phyloP scores from a whole-genome alignment of 2,888 invertebrate species.

The Cephus nigrinus region DNA sequence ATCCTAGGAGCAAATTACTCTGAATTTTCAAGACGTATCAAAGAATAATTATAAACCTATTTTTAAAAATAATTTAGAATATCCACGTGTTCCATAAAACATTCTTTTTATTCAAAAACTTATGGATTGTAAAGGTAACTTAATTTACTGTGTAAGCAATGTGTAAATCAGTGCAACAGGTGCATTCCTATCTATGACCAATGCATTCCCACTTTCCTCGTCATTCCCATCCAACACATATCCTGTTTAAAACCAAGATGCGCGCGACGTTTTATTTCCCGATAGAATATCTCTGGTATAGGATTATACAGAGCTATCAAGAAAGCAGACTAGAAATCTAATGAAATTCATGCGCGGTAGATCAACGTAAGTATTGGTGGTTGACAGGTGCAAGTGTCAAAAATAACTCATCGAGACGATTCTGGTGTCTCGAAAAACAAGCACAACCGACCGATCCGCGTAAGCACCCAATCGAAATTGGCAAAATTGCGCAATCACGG shows the following conservation, averaged over 20 bases:
- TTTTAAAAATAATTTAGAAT: neutral
- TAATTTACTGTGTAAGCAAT: neutral
- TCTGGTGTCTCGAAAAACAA: no score
- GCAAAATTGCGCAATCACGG: neutral
- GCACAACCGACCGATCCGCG: neutral
- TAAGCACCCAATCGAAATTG: neutral
- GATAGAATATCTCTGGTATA: neutral
- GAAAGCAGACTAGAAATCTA: neutral
- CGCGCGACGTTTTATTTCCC: neutral
- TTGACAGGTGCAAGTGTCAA: neutral
- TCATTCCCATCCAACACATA: neutral
- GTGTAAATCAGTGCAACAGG: neutral
- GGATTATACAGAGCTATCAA: neutral
- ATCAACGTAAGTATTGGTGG: neutral
- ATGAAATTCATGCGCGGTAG: neutral
- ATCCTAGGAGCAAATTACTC: neutral
- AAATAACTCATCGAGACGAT: neutral
- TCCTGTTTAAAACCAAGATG: neutral
- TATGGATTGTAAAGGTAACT: neutral
- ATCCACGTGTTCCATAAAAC: neutral
- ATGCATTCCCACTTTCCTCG: neutral
- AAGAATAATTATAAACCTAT: neutral
- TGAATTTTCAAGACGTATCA: neutral
- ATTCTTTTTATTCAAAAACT: fast-evolving
- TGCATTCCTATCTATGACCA: neutral